Evolutionary conservation across 2,797 vertebrate genomes (phyloP), one percentile per base, ranked within the genome.

Genomic region (Gymnoscopelus microlampas): DNA sequence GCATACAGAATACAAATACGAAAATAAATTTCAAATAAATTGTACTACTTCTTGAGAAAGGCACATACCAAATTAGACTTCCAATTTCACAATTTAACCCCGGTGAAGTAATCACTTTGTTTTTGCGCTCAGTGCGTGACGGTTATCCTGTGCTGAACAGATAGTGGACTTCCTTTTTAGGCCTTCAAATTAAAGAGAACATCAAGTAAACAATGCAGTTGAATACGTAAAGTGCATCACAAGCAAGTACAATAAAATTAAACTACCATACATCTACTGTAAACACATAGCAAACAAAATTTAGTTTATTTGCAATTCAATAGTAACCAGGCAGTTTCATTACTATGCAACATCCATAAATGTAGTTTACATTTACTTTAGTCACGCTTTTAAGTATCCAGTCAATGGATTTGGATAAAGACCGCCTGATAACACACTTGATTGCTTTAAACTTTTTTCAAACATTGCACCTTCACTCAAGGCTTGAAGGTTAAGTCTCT

Each of bases 171-270:
- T 60, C 29, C 44, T 60, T 26, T 44, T 53, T 48, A 62, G 56
- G 35, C 53, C n/a, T 51, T 48, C 44, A 56, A 60, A 70, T 47
- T 53, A 73, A 76, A 10, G 83, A 73, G 59, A 39, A 62, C 23
- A 47, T 66, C 11, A 74, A 69, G 80, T 82, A 84, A 83, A 87
- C 80, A 76, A 60, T 63, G 32, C 74, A 64, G 26, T 8, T 51
- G 14, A 66, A 58, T 50, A 53, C 14, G 4, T 69, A 77, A 81
- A 83, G 81, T 80, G 80, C 75, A 60, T 62, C 49, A 56, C 51
- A 59, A 12, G 47, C n/a, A 19, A 19, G 10, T 9, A 29, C 23
- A 9, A 70, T 24, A 44, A 44, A 44, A 44, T 44, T 44, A 44
- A 44, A 44, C 9, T 44, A 44, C 8, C 39, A 24, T 4, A 35